Percentiles rank a stretch among this genome's conserved stretches.
These are phyloP conservation scores for Syrmaticus mikado DNA, from an alignment of 2,113 vertebrate species.

Conservation along the genomic window DNA sequence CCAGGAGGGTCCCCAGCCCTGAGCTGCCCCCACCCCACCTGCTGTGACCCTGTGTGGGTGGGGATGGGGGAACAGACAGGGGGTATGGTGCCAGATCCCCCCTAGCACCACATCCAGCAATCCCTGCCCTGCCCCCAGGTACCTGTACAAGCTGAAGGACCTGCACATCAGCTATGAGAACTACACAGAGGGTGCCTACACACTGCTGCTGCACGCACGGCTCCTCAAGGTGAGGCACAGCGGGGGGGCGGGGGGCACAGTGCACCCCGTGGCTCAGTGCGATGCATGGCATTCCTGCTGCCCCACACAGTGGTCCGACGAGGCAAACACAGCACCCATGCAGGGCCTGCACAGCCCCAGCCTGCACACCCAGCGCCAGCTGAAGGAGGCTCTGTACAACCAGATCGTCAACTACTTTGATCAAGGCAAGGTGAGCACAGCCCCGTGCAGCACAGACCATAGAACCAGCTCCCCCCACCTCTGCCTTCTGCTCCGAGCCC, in stretches of 20 bases:
- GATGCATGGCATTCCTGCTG: neutral
- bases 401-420: conserved; percentile 67
- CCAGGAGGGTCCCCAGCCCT: accelerated
- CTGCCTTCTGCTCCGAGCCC: no score
- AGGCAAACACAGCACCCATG: neutral
- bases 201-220: conserved; percentile 51
- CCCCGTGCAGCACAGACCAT: accelerated
- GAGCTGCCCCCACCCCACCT: neutral
- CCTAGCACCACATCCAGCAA: accelerated
- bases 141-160: conserved; percentile 69
- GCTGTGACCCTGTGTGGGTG: accelerated
- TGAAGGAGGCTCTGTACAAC: conserved; percentile 70
- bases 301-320: conserved; percentile 54
- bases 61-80: accelerated
- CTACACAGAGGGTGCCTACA: conserved; percentile 67
- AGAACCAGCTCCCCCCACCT: no score
- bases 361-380: conserved; percentile 66
- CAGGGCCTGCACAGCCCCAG: neutral
- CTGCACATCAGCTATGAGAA: conserved; percentile 63
- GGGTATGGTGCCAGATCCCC: accelerated
- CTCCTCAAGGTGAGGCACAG: conserved; percentile 1
- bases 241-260: neutral
- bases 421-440: conserved; percentile 55
- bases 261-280: accelerated
- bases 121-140: neutral